Percentiles rank a stretch among this genome's conserved stretches.
phyloP scores from a whole-genome alignment of 1,140 invertebrate species.

The Temnothorax nylanderi region DNA sequence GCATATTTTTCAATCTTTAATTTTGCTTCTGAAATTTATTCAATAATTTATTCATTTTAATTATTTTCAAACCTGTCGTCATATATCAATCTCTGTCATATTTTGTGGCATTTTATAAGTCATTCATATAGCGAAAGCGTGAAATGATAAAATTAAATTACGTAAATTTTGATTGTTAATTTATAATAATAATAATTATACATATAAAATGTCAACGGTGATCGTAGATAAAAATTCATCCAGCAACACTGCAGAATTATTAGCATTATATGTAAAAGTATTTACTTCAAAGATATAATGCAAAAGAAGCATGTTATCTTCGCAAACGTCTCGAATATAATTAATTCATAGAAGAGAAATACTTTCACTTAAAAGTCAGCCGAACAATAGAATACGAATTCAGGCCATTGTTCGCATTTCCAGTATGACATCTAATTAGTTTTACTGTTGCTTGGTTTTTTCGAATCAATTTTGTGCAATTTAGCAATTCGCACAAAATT shows the following conservation, averaged over 20 bases:
- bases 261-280: background rate
- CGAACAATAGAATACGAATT: constrained; percentile 15
- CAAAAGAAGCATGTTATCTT: background rate
- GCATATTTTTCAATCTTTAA: background rate
- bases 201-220: background rate
- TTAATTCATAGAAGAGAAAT: constrained; percentile 26
- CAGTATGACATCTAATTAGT: constrained; percentile 20
- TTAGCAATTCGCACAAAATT: background rate
- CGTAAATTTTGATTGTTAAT: background rate
- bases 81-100: background rate
- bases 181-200: background rate
- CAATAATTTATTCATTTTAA: background rate
- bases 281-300: background rate
- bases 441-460: background rate
- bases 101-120: background rate
- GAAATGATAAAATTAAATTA: constrained; percentile 2
- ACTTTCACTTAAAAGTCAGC: constrained; percentile 25
- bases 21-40: background rate
- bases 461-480: background rate
- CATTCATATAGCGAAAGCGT: background rate
- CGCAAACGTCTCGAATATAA: constrained; percentile 1
- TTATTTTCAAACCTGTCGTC: background rate
- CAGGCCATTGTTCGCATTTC: background rate
- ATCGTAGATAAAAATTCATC: background rate
- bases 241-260: background rate